Evolutionary conservation across 2,113 vertebrate genomes (phyloP).

Genomic region (Trogon surrucura): DNA sequence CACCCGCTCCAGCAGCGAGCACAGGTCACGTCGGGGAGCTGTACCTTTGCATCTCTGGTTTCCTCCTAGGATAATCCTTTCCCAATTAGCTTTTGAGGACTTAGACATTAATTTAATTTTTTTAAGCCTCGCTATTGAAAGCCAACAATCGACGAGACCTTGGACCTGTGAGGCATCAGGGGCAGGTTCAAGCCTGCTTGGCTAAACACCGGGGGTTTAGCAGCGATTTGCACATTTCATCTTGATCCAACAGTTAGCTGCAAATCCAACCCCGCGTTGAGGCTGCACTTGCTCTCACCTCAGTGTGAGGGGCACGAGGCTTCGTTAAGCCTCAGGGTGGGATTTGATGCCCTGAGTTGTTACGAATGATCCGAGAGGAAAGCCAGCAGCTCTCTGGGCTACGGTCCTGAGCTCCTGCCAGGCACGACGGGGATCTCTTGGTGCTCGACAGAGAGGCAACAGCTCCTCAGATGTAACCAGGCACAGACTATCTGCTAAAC

Average conservation of each 20-base stretch:
- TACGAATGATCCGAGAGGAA: background rate
- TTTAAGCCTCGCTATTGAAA: background rate
- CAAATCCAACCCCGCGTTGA: slow-evolving; percentile 43
- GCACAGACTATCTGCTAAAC: background rate
- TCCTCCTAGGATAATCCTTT: background rate
- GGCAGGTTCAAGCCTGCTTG: background rate
- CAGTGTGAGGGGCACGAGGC: background rate
- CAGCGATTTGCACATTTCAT: background rate
- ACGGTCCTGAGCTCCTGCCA: background rate
- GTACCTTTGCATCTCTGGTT: background rate
- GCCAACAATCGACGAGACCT: background rate
- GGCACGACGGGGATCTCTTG: rapidly evolving
- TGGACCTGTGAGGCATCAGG: rapidly evolving
- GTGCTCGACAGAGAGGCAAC: rapidly evolving
- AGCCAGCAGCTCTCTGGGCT: background rate
- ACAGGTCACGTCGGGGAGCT: background rate
- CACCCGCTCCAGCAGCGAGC: rapidly evolving
- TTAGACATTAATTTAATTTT: background rate
- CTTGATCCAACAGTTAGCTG: slow-evolving; percentile 71
- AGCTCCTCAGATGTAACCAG: background rate
- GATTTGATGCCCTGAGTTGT: background rate
- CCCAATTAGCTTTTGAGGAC: slow-evolving; percentile 8
- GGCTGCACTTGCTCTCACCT: slow-evolving; percentile 12
- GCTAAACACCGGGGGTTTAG: background rate
- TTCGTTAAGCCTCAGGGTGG: background rate